These are phyloP conservation scores for Panthera tigris DNA, from an alignment of 2,113 vertebrate species.

Conservation along the genomic window DNA sequence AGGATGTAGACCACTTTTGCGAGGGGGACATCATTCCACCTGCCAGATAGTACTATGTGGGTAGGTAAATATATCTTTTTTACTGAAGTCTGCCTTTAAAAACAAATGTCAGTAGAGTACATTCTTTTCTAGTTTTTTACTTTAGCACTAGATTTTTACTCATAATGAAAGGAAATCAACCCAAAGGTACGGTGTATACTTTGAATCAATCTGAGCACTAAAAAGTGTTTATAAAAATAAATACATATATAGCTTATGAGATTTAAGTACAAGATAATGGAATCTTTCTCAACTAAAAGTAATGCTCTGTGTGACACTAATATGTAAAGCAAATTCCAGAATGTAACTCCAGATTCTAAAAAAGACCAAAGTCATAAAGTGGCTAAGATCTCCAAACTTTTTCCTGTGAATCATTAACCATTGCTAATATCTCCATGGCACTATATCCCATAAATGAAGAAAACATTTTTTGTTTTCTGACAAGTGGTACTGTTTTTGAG, in stretches of 20 bases:
- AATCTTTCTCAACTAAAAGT: background rate
- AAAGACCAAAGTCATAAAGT: background rate
- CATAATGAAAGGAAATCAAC: conserved; percentile 34
- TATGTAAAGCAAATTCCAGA: background rate
- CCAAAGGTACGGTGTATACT: background rate
- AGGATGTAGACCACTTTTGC: background rate
- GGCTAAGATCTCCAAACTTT: background rate
- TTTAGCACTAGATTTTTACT: background rate
- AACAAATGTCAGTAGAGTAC: background rate
- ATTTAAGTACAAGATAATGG: background rate
- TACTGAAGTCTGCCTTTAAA: background rate
- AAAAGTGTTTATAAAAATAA: background rate
- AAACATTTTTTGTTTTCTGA: background rate
- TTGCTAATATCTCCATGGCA: background rate
- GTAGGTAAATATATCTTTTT: background rate
- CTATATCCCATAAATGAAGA: background rate
- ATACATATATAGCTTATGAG: background rate
- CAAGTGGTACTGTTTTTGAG: background rate
- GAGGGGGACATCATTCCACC: background rate
- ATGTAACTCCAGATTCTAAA: background rate
- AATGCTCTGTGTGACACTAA: background rate
- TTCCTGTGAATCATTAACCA: background rate
- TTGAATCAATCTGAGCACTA: background rate
- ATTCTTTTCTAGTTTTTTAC: background rate
- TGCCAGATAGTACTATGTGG: background rate